A percentile compares a stretch with the other conserved stretches of the same genome.
phyloP scores from a whole-genome alignment of 2,113 vertebrate genomes.

The Xyliphius kryptos region DNA sequence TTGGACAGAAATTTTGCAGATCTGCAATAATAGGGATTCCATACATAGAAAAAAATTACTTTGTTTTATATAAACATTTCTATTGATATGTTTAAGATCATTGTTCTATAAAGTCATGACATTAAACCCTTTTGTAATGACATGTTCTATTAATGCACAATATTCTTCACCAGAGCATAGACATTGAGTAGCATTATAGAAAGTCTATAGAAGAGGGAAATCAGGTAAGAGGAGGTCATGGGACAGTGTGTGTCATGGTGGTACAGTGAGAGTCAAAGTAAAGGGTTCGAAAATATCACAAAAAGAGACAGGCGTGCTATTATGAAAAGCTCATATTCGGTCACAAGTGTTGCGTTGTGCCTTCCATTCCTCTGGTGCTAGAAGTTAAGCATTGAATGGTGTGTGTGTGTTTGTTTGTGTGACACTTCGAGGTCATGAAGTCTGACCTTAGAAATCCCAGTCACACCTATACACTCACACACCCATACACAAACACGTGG shows the following conservation, averaged over 20 bases:
- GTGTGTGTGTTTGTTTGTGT: constrained; percentile 10
- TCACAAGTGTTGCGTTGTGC: constrained; percentile 64
- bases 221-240: constrained; percentile 31
- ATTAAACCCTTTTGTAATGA: constrained; percentile 63
- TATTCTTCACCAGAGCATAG: constrained; percentile 48
- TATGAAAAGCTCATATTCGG: constrained; percentile 1
- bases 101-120: constrained; percentile 67
- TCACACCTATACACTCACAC: constrained; percentile 10
- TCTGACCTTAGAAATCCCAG: constrained; percentile 36
- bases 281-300: constrained; percentile 9
- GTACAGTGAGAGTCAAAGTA: too few species aligned
- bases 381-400: constrained; percentile 22
- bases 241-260: constrained; percentile 24
- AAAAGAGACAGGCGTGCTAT: neutral
- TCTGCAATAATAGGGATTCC: constrained; percentile 37
- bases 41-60: constrained; percentile 53
- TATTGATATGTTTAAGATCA: constrained; percentile 67
- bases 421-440: constrained; percentile 18
- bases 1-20: constrained; percentile 21
- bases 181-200: constrained; percentile 32
- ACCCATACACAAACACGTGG: constrained; percentile 36
- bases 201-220: constrained; percentile 43
- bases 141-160: constrained; percentile 58
- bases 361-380: constrained; percentile 60
- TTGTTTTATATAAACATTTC: constrained; percentile 68